Percentiles rank a stretch among this genome's conserved stretches.
phyloP scores from a whole-genome alignment of 2,797 vertebrate genomes.

The Spatula clypeata region DNA sequence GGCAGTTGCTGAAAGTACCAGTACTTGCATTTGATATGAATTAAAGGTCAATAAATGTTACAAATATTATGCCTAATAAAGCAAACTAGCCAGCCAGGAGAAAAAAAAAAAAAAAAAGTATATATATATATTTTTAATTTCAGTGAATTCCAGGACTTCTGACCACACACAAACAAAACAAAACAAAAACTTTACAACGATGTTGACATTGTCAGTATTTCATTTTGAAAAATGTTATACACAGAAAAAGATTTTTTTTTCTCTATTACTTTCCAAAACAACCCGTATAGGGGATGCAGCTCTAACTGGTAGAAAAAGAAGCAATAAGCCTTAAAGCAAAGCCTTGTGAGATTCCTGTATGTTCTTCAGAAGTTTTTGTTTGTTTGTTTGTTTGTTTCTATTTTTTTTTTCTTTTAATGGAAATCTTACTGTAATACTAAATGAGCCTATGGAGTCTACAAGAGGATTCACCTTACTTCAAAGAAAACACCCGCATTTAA shows the following conservation, averaged over 20 bases:
- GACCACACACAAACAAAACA: too few species aligned
- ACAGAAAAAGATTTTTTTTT: neutral
- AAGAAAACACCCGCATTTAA: neutral
- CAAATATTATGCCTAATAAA: neutral
- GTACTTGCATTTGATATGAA: neutral
- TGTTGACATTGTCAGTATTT: neutral
- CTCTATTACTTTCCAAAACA: neutral
- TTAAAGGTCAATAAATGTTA: neutral
- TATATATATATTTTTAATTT: too few species aligned
- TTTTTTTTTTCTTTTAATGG: too few species aligned
- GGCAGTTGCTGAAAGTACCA: neutral
- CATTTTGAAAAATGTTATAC: neutral
- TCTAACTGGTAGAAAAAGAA: neutral
- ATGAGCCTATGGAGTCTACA: neutral
- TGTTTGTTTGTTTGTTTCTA: too few species aligned
- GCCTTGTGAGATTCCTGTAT: neutral
- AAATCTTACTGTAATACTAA: neutral
- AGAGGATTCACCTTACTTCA: neutral
- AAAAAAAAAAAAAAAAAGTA: too few species aligned
- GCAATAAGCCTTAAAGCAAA: neutral
- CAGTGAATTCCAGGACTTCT: too few species aligned
- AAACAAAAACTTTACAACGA: too few species aligned
- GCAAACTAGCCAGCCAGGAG: too few species aligned
- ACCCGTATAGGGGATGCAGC: neutral
- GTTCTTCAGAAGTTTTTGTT: neutral